These are phyloP conservation scores for Furcula furcula DNA, from an alignment of 2,888 invertebrate species.

Conservation along the genomic window DNA sequence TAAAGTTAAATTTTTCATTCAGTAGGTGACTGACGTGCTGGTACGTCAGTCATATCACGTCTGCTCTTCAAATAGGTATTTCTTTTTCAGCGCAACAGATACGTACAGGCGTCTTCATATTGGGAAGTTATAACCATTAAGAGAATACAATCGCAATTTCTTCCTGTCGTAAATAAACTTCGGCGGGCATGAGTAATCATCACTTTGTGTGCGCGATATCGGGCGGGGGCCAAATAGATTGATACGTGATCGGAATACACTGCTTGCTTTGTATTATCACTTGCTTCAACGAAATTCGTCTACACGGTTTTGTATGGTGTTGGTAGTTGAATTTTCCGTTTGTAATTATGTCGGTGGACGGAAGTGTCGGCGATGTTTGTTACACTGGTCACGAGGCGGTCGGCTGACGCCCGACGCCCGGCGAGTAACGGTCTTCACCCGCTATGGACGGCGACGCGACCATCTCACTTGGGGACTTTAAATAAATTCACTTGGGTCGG, in stretches of 20 bases:
- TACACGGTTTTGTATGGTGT: slow-evolving; percentile 56
- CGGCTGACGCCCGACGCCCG: slow-evolving; percentile 61
- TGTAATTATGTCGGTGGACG: slow-evolving; percentile 71
- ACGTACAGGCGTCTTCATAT: slow-evolving; percentile 41
- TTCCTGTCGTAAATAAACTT: slow-evolving; percentile 79
- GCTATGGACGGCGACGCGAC: slow-evolving; percentile 66
- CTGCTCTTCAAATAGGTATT: slow-evolving; percentile 19
- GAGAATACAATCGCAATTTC: slow-evolving; percentile 77
- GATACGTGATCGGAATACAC: slow-evolving; percentile 67
- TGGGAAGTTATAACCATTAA: slow-evolving; percentile 75
- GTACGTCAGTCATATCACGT: no score
- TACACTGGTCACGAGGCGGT: slow-evolving; percentile 66
- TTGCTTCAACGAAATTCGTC: slow-evolving; percentile 61
- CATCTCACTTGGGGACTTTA: slow-evolving; percentile 52
- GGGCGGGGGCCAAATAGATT: slow-evolving; percentile 71
- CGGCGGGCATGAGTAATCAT: slow-evolving; percentile 73
- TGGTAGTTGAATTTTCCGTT: slow-evolving; percentile 75
- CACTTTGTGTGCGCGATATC: slow-evolving; percentile 76
- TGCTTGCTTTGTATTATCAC: slow-evolving; percentile 37
- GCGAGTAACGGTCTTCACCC: slow-evolving; percentile 63
- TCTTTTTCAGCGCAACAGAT: slow-evolving; percentile 28
- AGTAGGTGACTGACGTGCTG: no score
- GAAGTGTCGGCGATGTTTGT: slow-evolving; percentile 69
- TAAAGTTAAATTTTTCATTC: no score
- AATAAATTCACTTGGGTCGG: slow-evolving; percentile 19